phyloP scores from a whole-genome alignment of 2,113 vertebrate genomes.

The Prunella fulvescens region DNA sequence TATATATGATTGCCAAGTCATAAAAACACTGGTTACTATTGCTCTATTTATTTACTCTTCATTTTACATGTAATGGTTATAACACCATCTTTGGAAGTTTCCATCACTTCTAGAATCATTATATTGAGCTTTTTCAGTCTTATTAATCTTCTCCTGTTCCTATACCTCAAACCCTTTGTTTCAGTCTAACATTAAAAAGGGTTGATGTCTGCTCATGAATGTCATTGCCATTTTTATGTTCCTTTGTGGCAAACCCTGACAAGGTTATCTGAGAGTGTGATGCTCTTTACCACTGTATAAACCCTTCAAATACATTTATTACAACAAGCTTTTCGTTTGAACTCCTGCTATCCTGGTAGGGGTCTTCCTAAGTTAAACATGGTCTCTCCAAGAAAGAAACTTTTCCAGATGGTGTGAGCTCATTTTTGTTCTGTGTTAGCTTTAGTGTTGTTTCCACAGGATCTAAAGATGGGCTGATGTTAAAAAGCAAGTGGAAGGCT shows the following conservation, averaged over 20 bases:
- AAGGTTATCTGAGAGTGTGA: not conserved
- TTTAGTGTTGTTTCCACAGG: conserved; percentile 5
- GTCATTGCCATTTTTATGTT: not conserved
- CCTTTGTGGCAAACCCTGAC: not conserved
- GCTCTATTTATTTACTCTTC: not conserved
- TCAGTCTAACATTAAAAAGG: not conserved
- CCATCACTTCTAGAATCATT: not conserved
- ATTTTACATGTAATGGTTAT: not conserved
- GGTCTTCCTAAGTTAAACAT: conserved; percentile 8
- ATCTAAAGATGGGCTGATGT: conserved; percentile 22
- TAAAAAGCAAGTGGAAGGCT: conserved; percentile 20
- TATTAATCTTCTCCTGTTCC: not conserved
- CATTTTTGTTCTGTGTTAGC: not conserved
- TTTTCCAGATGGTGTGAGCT: conserved; percentile 45
- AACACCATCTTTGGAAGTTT: not conserved
- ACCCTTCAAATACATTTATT: not conserved
- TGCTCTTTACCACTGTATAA: not conserved
- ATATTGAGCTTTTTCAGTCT: not conserved
- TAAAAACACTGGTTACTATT: not conserved
- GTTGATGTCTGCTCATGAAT: not conserved
- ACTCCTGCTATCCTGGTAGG: not conserved
- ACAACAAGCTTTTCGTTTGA: not conserved
- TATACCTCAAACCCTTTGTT: not conserved
- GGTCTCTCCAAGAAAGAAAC: not conserved
- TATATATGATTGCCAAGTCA: not conserved